A percentile compares a stretch with the other conserved stretches of the same genome.
Evolutionary conservation across 2,888 invertebrate species (phyloP).

Genomic region (Acleris holmiana): DNA sequence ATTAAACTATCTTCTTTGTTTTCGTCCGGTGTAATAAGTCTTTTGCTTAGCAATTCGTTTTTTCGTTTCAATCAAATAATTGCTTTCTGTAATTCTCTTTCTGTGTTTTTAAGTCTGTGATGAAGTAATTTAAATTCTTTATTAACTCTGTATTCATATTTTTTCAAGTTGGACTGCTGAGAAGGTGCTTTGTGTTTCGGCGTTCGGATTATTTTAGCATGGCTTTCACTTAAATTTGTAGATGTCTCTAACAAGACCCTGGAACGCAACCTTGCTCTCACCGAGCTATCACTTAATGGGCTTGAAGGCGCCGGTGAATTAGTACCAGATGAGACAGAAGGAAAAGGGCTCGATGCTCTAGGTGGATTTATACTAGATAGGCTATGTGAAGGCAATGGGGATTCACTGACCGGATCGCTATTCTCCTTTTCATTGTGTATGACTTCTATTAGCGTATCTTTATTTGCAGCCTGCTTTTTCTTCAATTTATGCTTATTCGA

Average conservation of each 20-base stretch:
- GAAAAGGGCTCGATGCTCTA: not conserved
- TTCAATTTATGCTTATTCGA: not conserved
- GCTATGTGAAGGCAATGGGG: not conserved
- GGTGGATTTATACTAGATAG: not conserved
- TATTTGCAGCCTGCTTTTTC: not conserved
- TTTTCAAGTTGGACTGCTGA: too few species aligned
- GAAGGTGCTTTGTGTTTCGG: too few species aligned
- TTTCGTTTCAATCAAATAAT: too few species aligned
- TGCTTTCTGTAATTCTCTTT: too few species aligned
- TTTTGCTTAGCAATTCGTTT: too few species aligned
- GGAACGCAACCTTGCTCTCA: too few species aligned
- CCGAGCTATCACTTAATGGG: not conserved
- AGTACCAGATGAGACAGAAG: not conserved
- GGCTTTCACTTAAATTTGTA: too few species aligned
- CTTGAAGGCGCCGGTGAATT: not conserved
- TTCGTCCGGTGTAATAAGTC: too few species aligned
- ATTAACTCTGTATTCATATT: too few species aligned
- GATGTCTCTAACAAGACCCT: too few species aligned
- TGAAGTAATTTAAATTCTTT: not conserved
- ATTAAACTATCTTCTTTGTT: too few species aligned
- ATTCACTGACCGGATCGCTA: not conserved
- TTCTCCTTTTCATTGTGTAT: not conserved
- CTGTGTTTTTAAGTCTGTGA: not conserved
- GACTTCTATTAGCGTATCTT: not conserved
- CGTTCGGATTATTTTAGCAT: too few species aligned